Evolutionary conservation across 30 jellyfish, hydroid and myxozoan genomes (phyloP).

Genomic region (Turritopsis rubra): DNA sequence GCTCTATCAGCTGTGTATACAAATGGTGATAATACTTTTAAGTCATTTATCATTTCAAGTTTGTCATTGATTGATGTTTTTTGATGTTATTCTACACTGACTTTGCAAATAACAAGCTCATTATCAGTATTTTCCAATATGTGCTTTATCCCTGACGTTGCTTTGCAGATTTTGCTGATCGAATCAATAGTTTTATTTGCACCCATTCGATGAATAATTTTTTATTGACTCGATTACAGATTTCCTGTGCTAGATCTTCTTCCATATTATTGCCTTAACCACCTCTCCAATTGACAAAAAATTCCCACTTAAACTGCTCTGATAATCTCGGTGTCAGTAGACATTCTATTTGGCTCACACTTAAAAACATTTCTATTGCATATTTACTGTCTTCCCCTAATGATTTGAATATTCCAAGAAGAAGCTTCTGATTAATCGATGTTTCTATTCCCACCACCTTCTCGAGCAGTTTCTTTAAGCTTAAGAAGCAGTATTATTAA

Average conservation of each 20-base stretch:
- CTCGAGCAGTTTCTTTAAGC: background rate
- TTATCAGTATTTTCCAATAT: background rate
- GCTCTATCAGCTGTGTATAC: background rate
- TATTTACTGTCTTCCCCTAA: background rate
- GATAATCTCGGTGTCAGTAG: background rate
- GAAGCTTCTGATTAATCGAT: background rate
- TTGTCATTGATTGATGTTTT: background rate
- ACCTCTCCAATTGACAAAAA: conserved; percentile 13
- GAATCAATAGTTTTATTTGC: background rate
- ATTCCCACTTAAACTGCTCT: conserved; percentile 5
- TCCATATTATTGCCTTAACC: conserved; percentile 2
- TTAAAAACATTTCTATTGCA: conserved; percentile 8
- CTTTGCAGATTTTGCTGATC: background rate
- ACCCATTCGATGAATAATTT: background rate
- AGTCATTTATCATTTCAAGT: background rate
- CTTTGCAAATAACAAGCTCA: background rate
- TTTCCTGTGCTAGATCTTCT: conserved; percentile 15
- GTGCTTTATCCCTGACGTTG: background rate
- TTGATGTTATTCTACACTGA: background rate
- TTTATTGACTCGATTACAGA: background rate
- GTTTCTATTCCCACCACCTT: background rate
- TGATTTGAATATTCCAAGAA: background rate
- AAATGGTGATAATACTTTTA: background rate
- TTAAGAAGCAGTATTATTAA: background rate
- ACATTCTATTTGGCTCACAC: background rate